These are phyloP conservation scores for Heteropelma amictum DNA, from an alignment of 2,888 invertebrate species.

Conservation along the genomic window DNA sequence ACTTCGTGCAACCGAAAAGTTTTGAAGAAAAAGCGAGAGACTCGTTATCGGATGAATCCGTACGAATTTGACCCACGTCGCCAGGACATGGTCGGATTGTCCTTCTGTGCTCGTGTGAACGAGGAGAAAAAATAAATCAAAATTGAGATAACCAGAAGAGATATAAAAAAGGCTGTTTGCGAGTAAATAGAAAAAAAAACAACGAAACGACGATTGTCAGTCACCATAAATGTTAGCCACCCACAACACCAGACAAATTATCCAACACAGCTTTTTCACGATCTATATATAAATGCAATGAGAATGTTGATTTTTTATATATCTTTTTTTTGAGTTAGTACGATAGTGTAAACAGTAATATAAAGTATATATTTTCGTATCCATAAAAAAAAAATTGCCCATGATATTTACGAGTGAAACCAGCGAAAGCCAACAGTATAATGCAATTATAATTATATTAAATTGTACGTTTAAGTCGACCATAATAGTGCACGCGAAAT, in stretches of 20 bases:
- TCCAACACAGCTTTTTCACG: conserved; percentile 64
- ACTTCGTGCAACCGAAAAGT: no score
- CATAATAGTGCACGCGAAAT: conserved; percentile 51
- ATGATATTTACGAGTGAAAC: conserved; percentile 65
- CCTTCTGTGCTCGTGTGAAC: background rate
- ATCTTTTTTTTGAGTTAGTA: conserved; percentile 38
- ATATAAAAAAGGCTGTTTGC: background rate
- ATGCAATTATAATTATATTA: conserved; percentile 55
- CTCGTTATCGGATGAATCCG: no score
- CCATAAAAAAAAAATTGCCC: conserved; percentile 58
- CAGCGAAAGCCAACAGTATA: conserved; percentile 72
- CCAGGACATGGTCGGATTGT: no score
- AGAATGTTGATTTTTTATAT: conserved; percentile 17
- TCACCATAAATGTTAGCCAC: conserved; percentile 74
- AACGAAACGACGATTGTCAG: conserved; percentile 57
- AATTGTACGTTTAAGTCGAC: conserved; percentile 37
- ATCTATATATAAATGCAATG: conserved; percentile 47
- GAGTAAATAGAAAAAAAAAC: conserved; percentile 17
- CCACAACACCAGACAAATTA: conserved; percentile 74
- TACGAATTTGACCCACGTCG: no score
- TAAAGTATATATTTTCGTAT: conserved; percentile 10
- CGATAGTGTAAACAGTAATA: conserved; percentile 52
- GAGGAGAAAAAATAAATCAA: background rate
- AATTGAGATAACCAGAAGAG: no score
- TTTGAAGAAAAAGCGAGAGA: no score